Conservation (phyloP, 2,113 vertebrate species). For the Oreochromis spilurus region DNA sequence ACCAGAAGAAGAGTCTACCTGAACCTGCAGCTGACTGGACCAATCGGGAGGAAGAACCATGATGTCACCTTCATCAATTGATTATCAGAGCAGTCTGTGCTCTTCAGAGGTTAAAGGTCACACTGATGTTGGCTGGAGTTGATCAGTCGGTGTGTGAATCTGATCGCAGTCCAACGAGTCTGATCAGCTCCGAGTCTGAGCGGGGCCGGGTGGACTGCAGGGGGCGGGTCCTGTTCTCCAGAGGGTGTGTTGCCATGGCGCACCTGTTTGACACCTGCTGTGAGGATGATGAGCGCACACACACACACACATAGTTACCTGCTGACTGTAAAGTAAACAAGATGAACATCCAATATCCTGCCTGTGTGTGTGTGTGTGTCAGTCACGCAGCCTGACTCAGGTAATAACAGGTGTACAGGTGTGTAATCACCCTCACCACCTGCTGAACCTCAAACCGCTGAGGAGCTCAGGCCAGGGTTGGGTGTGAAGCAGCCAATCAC, state of each 20-base stretch:
- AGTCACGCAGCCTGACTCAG: neutral
- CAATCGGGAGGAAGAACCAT: neutral
- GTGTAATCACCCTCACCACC: conserved; percentile 6
- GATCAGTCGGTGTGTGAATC: neutral
- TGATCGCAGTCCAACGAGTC: neutral
- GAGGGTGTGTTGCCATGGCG: neutral
- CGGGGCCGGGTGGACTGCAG: neutral
- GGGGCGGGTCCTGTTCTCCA: neutral
- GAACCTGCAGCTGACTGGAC: neutral
- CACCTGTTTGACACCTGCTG: conserved; percentile 38
- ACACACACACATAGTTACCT: neutral
- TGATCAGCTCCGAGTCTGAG: neutral
- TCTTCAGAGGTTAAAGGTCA: neutral
- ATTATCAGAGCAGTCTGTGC: neutral
- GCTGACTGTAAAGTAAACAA: neutral
- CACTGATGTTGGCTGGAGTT: neutral
- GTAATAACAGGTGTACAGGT: conserved; percentile 36
- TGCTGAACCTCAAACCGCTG: neutral
- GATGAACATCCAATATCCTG: neutral
- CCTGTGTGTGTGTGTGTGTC: neutral
- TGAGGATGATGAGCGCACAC: neutral
- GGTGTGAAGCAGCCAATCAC: conserved; percentile 1
- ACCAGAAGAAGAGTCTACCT: neutral
- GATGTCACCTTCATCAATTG: neutral
- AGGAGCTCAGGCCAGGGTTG: neutral